Conservation (phyloP, 37 sponge, comb jelly and placozoan genomes). For the Spongilla lacustris region DNA sequence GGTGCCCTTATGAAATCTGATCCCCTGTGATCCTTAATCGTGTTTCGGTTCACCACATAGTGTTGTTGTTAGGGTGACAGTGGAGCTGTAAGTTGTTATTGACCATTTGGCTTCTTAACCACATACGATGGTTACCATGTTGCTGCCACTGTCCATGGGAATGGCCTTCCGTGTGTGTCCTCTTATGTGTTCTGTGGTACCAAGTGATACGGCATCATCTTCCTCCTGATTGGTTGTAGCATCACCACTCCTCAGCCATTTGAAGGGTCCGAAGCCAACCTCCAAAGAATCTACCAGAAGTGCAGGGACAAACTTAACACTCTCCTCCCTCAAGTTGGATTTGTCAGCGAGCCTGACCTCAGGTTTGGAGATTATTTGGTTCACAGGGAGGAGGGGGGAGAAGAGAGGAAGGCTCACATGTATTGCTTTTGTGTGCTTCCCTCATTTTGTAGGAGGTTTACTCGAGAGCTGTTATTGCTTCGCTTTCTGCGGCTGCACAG, state of each 20-base stretch:
- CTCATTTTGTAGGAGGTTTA: slow-evolving; percentile 35
- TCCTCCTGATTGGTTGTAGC: slow-evolving; percentile 11
- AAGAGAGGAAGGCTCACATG: too few species aligned
- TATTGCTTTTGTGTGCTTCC: too few species aligned
- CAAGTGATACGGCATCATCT: background rate
- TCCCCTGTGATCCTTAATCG: too few species aligned
- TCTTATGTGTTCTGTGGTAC: too few species aligned
- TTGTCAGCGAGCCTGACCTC: slow-evolving; percentile 34
- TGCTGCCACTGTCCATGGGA: too few species aligned
- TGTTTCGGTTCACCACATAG: too few species aligned
- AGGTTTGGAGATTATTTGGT: slow-evolving; percentile 21
- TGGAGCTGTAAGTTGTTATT: too few species aligned
- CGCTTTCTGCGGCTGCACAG: slow-evolving; percentile 32
- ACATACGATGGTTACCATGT: too few species aligned
- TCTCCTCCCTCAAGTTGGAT: slow-evolving; percentile 6
- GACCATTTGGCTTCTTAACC: background rate
- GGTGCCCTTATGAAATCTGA: too few species aligned
- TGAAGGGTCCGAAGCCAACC: slow-evolving; percentile 65
- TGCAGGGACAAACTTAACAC: slow-evolving; percentile 12
- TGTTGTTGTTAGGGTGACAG: too few species aligned
- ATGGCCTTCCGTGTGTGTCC: background rate
- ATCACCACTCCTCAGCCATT: slow-evolving; percentile 73
- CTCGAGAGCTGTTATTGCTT: slow-evolving; percentile 25
- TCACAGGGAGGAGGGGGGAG: too few species aligned
- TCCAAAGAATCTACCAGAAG: slow-evolving; percentile 59